Evolutionary conservation across 2,888 invertebrate genomes (phyloP).

Genomic region (Catocala sponsa): DNA sequence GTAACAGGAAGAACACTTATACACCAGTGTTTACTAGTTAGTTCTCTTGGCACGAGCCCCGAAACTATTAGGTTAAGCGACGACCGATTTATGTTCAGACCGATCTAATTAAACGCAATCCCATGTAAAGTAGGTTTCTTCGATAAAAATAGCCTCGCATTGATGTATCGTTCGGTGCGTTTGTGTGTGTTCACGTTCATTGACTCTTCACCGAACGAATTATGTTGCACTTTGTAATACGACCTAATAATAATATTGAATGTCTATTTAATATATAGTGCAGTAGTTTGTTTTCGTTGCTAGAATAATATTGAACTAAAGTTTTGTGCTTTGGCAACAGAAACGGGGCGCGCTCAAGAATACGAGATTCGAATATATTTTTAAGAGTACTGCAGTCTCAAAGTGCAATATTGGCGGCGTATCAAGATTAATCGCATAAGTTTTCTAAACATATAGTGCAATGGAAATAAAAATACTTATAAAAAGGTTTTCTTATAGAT

Average conservation of each 20-base stretch:
- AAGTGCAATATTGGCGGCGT: not conserved
- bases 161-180: conserved; percentile 61
- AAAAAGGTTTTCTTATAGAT: too few relatives aligned
- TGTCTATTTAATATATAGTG: conserved; percentile 12
- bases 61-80: conserved; percentile 70
- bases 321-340: conserved; percentile 6
- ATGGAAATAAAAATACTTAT: not conserved
- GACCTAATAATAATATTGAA: conserved; percentile 6
- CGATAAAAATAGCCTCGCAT: conserved; percentile 60
- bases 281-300: not conserved
- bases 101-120: conserved; percentile 73
- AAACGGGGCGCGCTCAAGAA: not conserved
- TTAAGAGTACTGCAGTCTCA: not conserved
- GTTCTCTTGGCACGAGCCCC: conserved; percentile 70
- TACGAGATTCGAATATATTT: not conserved
- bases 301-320: conserved; percentile 6
- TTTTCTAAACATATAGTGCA: not conserved
- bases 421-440: not conserved
- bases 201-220: conserved; percentile 55
- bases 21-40: conserved; percentile 69
- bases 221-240: conserved; percentile 24
- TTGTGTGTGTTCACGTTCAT: conserved; percentile 67
- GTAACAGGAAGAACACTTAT: conserved; percentile 68
- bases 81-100: conserved; percentile 72
- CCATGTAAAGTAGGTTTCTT: conserved; percentile 63